Conservation (phyloP, 53 echinoderm and acorn worm genomes). For the Crossaster papposus region DNA sequence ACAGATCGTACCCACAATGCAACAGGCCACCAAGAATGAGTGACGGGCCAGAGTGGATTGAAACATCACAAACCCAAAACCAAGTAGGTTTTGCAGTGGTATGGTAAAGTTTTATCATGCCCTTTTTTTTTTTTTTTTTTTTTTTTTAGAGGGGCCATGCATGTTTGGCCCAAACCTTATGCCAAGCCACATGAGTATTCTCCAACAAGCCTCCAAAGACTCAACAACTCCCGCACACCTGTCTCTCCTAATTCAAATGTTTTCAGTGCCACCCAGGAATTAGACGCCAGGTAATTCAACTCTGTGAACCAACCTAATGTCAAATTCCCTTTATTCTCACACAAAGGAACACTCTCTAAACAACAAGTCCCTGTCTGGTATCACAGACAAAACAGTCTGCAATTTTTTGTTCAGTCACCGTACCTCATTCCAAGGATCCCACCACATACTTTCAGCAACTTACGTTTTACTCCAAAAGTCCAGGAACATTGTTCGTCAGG, state of each 20-base stretch:
- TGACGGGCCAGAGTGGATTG: constrained; percentile 28
- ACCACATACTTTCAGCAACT: neutral
- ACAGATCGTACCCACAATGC: constrained; percentile 27
- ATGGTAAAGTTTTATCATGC: no score
- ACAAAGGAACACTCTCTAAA: neutral
- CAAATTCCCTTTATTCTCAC: constrained; percentile 13
- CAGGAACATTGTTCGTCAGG: no score
- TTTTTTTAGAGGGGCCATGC: no score
- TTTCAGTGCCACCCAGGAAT: constrained; percentile 47
- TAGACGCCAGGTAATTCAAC: constrained; percentile 35
- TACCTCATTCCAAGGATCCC: neutral
- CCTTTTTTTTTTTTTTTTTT: no score
- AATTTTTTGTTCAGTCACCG: no score
- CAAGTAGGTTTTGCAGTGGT: constrained; percentile 1
- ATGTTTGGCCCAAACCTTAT: neutral
- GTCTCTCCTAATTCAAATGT: constrained; percentile 25
- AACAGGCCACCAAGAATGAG: constrained; percentile 1
- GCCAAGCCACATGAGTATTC: constrained; percentile 34
- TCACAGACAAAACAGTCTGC: no score
- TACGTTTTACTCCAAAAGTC: no score
- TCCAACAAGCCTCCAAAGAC: neutral
- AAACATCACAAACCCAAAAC: constrained; percentile 39
- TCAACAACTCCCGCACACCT: constrained; percentile 12
- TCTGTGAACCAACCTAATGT: neutral
- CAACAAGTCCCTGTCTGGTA: neutral